These are phyloP conservation scores for Nestor notabilis DNA, from an alignment of 2,113 vertebrate genomes.

Conservation along the genomic window DNA sequence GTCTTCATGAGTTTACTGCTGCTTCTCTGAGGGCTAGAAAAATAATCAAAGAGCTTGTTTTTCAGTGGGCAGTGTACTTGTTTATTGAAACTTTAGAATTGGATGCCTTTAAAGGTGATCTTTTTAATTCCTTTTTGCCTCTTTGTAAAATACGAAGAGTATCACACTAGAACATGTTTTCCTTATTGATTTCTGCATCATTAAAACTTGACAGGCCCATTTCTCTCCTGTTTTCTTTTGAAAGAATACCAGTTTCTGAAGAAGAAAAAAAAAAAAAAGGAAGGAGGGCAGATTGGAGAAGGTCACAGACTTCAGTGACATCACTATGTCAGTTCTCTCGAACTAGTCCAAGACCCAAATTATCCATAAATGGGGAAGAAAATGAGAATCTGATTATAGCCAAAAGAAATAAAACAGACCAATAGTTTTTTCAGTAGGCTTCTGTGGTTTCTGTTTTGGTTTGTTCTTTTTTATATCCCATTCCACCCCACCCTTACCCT, in stretches of 20 bases:
- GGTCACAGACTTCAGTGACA: background rate
- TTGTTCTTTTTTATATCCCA: background rate
- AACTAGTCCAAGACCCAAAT: background rate
- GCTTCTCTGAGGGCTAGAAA: constrained; percentile 28
- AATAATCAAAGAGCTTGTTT: constrained; percentile 61
- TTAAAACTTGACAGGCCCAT: background rate
- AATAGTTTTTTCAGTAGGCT: background rate
- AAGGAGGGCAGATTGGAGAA: background rate
- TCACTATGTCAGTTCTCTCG: background rate
- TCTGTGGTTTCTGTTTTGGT: background rate
- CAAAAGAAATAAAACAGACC: background rate
- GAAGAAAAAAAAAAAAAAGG: background rate
- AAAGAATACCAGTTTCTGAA: background rate
- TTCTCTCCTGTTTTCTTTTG: background rate
- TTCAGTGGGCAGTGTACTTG: background rate
- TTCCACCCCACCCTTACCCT: background rate
- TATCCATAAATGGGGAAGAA: background rate
- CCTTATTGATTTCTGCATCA: constrained; percentile 3
- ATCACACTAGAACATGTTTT: constrained; percentile 13
- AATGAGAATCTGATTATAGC: background rate
- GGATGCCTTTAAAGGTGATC: constrained; percentile 19
- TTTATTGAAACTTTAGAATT: constrained; percentile 47
- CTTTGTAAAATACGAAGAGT: constrained; percentile 6
- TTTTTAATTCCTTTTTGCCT: background rate
- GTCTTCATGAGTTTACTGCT: constrained; percentile 23